Base-by-base conservation (phyloP, 2,888 invertebrate species). In the Erannis defoliaria region DNA sequence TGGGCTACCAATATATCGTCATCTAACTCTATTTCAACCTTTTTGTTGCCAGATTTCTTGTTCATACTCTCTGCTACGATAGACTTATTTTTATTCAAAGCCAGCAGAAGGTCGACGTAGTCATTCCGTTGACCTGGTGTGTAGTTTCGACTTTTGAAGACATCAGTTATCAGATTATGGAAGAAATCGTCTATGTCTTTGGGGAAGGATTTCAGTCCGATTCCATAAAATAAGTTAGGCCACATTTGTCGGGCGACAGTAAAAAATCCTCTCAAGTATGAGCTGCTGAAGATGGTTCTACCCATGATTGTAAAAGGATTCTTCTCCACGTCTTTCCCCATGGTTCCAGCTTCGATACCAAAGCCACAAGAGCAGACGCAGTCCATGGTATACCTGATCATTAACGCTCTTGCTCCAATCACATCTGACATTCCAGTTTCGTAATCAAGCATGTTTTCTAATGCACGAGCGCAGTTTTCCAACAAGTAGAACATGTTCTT, bases 221-320 rank as follows among this genome's bases (percentile, higher is more conserved):
- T 21, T 4, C 37, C 45, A n/a, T 58, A 58, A 40, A 58, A 58
- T 12, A 58, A 2, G 1, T 46, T 0, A 8, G 58, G 58, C 53
- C 53, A 54, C 8, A 55, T 38, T 14, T 43, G 45, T 37, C 37
- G 23, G 2, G 54, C 18, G 18, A 53, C 12, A 1, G 8, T 29
- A 14, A 1, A 19, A 8, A 46, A 31, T 21, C 51, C 50, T 45
- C 51, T 58, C 0, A 37, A 58, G 35, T 50, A 66, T 0, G 74
- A 66, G 5, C 48, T 48, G 16, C 63, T 26, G 21, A 75, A 70
- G 29, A 76, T 68, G 9, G 63, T n/a, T 18, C 66, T 31, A 0
- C 76, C 78, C 35, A 80, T 70, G n/a, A 53, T 67, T 6, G 48
- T 59, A 31, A 81, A 83, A 0, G 74, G 70, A 49, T 79, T 81